phyloP scores from a whole-genome alignment of 1,140 invertebrate species.

The Caenorhabditis tropicalis region DNA sequence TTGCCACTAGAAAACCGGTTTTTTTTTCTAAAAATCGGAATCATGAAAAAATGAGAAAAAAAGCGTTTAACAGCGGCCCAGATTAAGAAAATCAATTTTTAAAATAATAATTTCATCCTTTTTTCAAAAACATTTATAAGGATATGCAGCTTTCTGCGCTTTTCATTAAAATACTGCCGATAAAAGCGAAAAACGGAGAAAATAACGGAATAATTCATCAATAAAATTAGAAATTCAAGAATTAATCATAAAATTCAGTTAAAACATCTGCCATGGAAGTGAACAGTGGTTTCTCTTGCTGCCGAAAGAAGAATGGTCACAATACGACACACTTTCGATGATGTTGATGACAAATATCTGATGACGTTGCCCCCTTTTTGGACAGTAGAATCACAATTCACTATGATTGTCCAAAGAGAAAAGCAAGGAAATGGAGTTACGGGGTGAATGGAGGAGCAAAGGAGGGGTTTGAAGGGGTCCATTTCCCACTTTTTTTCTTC shows the following conservation, averaged over 20 bases:
- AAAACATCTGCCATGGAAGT: too few species aligned
- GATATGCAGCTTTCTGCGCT: too few species aligned
- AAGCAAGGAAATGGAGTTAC: background rate
- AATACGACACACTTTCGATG: conserved; percentile 23
- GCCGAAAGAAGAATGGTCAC: background rate
- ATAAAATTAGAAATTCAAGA: too few species aligned
- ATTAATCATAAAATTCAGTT: too few species aligned
- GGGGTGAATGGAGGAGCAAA: background rate
- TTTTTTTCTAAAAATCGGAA: background rate
- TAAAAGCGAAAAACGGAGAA: too few species aligned
- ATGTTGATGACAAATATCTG: conserved; percentile 13
- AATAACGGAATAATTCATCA: too few species aligned
- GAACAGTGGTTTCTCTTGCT: background rate
- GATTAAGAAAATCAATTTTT: too few species aligned
- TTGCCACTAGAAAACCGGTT: too few species aligned
- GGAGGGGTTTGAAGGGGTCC: background rate
- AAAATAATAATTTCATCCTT: too few species aligned
- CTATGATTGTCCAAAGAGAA: too few species aligned
- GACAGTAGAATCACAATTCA: background rate
- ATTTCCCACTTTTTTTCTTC: background rate
- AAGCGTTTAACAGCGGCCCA: too few species aligned
- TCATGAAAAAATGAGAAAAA: background rate
- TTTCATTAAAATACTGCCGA: background rate
- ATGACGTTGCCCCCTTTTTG: background rate
- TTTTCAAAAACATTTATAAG: too few species aligned